Conservation (phyloP, 2,113 vertebrate species). For the Noctilio leporinus region DNA sequence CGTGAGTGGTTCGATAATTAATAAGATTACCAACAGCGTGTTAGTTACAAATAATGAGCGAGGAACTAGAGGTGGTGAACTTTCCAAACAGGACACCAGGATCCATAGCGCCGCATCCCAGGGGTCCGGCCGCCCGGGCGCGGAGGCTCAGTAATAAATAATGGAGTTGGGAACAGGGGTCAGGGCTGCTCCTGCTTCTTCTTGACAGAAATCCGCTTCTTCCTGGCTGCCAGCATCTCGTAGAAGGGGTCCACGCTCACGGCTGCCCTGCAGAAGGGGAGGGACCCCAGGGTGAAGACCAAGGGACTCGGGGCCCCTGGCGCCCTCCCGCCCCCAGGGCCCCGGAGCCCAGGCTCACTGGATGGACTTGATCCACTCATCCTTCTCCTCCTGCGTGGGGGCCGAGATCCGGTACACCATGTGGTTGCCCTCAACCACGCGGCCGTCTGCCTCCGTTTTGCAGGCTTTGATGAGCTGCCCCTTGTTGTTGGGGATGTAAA, state of each 20-base stretch:
- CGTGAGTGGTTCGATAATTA: slow-evolving; percentile 49
- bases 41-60: slow-evolving; percentile 63
- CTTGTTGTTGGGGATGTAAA: slow-evolving; percentile 94
- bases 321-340: rapidly evolving
- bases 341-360: slow-evolving; percentile 76
- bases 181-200: slow-evolving; percentile 89
- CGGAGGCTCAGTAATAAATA: slow-evolving; percentile 63
- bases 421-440: slow-evolving; percentile 94
- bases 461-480: slow-evolving; percentile 95
- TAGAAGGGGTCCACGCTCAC: slow-evolving; percentile 96
- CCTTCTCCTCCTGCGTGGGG: slow-evolving; percentile 93
- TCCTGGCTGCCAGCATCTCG: slow-evolving; percentile 93
- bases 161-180: slow-evolving; percentile 24
- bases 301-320: rapidly evolving
- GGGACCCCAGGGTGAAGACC: background rate
- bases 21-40: slow-evolving; percentile 67
- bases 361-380: slow-evolving; percentile 95
- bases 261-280: slow-evolving; percentile 80
- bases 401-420: slow-evolving; percentile 94
- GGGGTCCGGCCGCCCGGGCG: slow-evolving; percentile 59
- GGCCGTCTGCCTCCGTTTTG: slow-evolving; percentile 91
- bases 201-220: slow-evolving; percentile 94
- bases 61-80: slow-evolving; percentile 36
- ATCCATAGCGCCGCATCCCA: slow-evolving; percentile 53
- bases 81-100: slow-evolving; percentile 35